Percentiles rank a stretch among this genome's conserved stretches.
Conservation (phyloP, 2,888 invertebrate genomes). For the Bellardia pandia region DNA sequence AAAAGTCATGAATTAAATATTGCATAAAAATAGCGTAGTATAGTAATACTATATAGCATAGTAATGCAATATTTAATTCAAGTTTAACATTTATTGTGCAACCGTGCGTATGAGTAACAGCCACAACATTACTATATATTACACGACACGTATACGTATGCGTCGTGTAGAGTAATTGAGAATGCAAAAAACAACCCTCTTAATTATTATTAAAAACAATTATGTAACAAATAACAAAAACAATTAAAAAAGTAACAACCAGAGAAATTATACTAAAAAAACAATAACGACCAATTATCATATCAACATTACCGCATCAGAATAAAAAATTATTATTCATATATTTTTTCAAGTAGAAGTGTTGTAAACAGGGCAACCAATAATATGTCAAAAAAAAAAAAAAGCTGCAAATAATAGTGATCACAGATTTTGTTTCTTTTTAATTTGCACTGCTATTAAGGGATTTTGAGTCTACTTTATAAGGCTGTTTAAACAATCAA, state of each 20-base stretch:
- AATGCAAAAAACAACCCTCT: background rate
- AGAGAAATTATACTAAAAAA: slow-evolving; percentile 9
- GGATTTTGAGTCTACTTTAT: too few relatives aligned
- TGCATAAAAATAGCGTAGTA: too few relatives aligned
- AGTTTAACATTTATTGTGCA: slow-evolving; percentile 16
- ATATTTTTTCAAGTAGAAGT: background rate
- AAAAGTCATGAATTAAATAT: too few relatives aligned
- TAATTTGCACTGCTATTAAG: too few relatives aligned
- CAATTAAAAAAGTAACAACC: background rate
- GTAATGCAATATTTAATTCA: too few relatives aligned
- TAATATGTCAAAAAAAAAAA: too few relatives aligned
- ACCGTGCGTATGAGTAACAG: slow-evolving; percentile 38
- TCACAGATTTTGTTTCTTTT: too few relatives aligned
- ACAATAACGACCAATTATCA: slow-evolving; percentile 14
- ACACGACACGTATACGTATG: slow-evolving; percentile 47
- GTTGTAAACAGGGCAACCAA: background rate
- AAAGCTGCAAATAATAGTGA: too few relatives aligned
- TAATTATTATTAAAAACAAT: slow-evolving; percentile 15
- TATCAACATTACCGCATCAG: slow-evolving; percentile 10
- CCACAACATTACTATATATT: slow-evolving; percentile 29
- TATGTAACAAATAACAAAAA: background rate
- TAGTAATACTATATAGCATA: too few relatives aligned
- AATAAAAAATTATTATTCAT: slow-evolving; percentile 19
- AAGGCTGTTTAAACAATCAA: too few relatives aligned
- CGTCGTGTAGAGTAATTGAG: slow-evolving; percentile 6